A percentile compares a stretch with the other conserved stretches of the same genome.
Evolutionary conservation across 2,797 vertebrate genomes (phyloP).

Genomic region (Zenarchopterus dispar): DNA sequence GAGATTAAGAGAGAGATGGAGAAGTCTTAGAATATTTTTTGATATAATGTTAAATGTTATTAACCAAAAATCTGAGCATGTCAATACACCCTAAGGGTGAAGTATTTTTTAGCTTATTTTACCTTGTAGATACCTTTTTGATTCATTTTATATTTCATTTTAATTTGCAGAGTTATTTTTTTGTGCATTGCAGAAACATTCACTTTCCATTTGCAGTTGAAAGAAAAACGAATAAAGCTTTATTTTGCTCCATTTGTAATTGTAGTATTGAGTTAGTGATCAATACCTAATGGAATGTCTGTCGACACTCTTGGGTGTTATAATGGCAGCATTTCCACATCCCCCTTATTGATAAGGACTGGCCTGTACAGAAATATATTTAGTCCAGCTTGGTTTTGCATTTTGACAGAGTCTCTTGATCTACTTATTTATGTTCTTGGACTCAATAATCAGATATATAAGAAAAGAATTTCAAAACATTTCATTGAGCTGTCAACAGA

Average conservation of each 20-base stretch:
- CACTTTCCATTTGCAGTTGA: too few species aligned
- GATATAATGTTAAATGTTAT: constrained; percentile 40
- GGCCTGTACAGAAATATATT: not conserved
- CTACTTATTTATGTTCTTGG: too few species aligned
- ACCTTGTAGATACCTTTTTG: not conserved
- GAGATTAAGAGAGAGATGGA: constrained; percentile 52
- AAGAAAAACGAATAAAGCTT: too few species aligned
- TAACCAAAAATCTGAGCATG: constrained; percentile 22
- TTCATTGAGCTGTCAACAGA: too few species aligned
- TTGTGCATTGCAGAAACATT: too few species aligned
- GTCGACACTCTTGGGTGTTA: not conserved
- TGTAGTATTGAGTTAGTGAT: too few species aligned
- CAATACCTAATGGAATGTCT: not conserved
- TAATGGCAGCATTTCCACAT: not conserved
- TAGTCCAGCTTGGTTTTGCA: not conserved
- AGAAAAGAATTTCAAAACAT: too few species aligned
- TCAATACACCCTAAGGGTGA: constrained; percentile 21
- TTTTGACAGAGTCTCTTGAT: not conserved
- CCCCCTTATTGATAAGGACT: not conserved
- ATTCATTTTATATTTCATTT: too few species aligned
- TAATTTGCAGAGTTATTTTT: too few species aligned
- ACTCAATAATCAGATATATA: too few species aligned
- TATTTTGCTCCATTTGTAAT: too few species aligned
- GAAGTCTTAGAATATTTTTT: constrained; percentile 23
- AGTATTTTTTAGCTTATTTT: not conserved